A percentile compares a stretch with the other conserved stretches of the same genome.
Conservation (phyloP, 2,797 vertebrate genomes). For the Crenuchus spilurus region DNA sequence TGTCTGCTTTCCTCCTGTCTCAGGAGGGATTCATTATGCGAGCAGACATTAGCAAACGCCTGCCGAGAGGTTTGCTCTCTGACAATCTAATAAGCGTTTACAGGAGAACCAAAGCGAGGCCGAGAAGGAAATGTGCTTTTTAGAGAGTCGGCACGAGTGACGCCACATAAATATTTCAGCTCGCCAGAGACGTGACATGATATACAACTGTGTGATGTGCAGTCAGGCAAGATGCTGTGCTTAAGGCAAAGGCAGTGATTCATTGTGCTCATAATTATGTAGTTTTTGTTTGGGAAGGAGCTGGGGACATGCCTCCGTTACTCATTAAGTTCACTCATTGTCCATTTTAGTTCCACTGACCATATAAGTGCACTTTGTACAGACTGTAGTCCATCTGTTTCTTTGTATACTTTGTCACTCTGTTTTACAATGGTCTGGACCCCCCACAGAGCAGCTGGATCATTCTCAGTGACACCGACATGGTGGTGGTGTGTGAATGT, state of each 20-base stretch:
- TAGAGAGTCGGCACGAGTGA: constrained; percentile 46
- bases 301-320: neutral
- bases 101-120: constrained; percentile 32
- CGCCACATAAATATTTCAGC: constrained; percentile 56
- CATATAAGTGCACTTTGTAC: too few relatives aligned
- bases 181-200: constrained; percentile 47
- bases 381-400: too few relatives aligned
- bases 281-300: constrained; percentile 33
- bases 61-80: constrained; percentile 43
- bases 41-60: constrained; percentile 50
- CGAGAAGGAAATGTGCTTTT: constrained; percentile 49
- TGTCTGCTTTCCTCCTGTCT: constrained; percentile 48
- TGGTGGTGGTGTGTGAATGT: too few relatives aligned
- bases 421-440: too few relatives aligned
- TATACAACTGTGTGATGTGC: constrained; percentile 31
- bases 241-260: constrained; percentile 49
- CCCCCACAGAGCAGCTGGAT: too few relatives aligned
- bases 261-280: constrained; percentile 50
- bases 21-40: constrained; percentile 48
- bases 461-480: too few relatives aligned
- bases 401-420: too few relatives aligned
- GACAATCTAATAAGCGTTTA: constrained; percentile 50
- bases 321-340: neutral
- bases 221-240: constrained; percentile 39
- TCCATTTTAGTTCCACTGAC: too few relatives aligned